Base-by-base conservation (phyloP, 92 coral and sea anemone genomes). In the Paramuricea clavata region DNA sequence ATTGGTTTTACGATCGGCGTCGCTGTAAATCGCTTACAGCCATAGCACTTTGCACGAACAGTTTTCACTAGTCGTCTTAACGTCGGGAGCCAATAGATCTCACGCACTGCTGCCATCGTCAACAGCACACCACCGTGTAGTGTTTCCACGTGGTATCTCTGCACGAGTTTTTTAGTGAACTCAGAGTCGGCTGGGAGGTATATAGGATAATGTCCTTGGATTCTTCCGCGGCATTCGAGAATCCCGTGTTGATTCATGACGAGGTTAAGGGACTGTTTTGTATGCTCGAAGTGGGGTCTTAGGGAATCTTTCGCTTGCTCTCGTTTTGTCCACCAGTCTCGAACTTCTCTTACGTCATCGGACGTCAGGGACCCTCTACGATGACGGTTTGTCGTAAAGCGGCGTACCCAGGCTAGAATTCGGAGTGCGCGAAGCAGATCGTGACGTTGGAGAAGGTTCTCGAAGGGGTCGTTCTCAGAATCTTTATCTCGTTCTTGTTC, bases 81-180 rank as follows among this genome's bases (percentile, higher is more conserved):
- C 0, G 76, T 87, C 27, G 91, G 93, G 19, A 87, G 69, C 93
- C 93, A 91, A 76, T 87, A 87, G 8, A 68, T 57, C 32, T 91
- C 93, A 5, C 89, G 89, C n/a, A 91, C 71, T 15, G 91, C 89
- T 36, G 89, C 93, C 91, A 87, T 91, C 22, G 89, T 91, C 75
- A 91, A 81, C 21, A 85, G 54, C n/a, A 91, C 87, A 25, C 93
- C 89, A 2, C 91, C 91, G 69, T 87, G 93, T 22, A 91, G 76
- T 17, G 91, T 91, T 59, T 91, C 93, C 2, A 54, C 78, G 65
- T 91, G 93, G 16, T 16, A 44, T 44, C 89, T 23, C 65, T 87
- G 89, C 15, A 87, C 91, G n/a, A 83, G 89, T 76, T 91, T 87
- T 27, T 49, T 22, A n/a, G 91, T 87, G 71, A 87, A 87, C 67